phyloP scores from a whole-genome alignment of 2,888 invertebrate species.

The Gymnocheta viridis region DNA sequence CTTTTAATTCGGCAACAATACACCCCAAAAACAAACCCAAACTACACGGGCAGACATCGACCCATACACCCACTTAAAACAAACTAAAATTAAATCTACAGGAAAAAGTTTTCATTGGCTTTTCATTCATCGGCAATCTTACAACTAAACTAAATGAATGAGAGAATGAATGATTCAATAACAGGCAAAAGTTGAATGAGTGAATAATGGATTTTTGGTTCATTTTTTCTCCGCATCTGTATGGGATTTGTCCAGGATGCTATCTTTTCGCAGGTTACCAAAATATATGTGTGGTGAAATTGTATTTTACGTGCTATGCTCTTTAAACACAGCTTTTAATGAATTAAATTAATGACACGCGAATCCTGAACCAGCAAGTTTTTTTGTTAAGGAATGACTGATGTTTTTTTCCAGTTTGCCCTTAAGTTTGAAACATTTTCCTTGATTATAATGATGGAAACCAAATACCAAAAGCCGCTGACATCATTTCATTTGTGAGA shows the following conservation, averaged over 20 bases:
- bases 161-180: conserved; percentile 5
- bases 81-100: conserved; percentile 44
- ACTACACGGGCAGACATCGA: conserved; percentile 20
- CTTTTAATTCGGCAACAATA: conserved; percentile 13
- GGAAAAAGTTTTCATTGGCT: conserved; percentile 54
- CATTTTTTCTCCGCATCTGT: neutral
- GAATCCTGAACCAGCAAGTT: conserved; percentile 66
- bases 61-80: neutral
- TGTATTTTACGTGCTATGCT: conserved; percentile 39
- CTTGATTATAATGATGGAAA: conserved; percentile 13
- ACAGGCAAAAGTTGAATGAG: conserved; percentile 25
- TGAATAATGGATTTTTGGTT: conserved; percentile 3
- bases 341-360: conserved; percentile 70
- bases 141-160: conserved; percentile 28
- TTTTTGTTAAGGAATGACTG: conserved; percentile 12
- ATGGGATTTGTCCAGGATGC: conserved; percentile 8
- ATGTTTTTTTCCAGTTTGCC: neutral
- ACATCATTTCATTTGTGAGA: conserved; percentile 16
- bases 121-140: conserved; percentile 52
- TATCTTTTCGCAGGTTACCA: neutral
- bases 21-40: neutral
- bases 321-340: conserved; percentile 50
- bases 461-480: conserved; percentile 40
- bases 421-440: conserved; percentile 7
- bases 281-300: conserved; percentile 5